phyloP scores from a whole-genome alignment of 2,888 invertebrate genomes.

The Agrenia bidenticulata region DNA sequence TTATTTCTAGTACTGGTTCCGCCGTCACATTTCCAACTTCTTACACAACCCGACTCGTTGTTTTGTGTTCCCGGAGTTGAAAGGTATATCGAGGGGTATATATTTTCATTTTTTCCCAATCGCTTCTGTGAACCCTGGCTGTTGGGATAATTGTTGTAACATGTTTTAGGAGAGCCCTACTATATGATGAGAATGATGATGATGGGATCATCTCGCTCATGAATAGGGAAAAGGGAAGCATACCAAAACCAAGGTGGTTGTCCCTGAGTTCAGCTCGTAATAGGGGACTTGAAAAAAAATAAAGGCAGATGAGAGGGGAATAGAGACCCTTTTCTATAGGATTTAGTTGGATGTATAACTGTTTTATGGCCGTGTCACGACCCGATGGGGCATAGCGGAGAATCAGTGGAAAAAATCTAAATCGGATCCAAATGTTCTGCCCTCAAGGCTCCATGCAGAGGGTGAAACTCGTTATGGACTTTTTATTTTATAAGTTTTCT shows the following conservation, averaged over 20 bases:
- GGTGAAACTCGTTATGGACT: not conserved
- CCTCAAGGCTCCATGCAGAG: slow-evolving; percentile 5
- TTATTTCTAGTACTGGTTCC: not conserved
- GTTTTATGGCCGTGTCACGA: slow-evolving; percentile 23
- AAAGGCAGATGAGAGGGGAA: no score
- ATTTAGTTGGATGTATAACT: not conserved
- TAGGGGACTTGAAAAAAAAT: no score
- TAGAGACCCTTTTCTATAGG: no score
- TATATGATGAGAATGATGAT: not conserved
- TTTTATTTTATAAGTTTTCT: not conserved
- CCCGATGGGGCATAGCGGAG: slow-evolving; percentile 6
- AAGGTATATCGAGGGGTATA: not conserved
- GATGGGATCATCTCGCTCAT: not conserved
- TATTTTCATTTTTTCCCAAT: not conserved
- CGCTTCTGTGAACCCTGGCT: not conserved
- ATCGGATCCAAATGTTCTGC: slow-evolving; percentile 6
- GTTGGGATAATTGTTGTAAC: no score
- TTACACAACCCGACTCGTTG: no score
- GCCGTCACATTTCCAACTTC: not conserved
- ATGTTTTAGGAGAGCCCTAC: not conserved
- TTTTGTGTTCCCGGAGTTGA: not conserved
- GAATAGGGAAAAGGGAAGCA: not conserved
- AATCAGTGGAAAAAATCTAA: slow-evolving; percentile 1
- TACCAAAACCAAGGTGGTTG: slow-evolving; percentile 4
- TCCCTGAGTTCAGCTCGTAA: no score